phyloP scores from a whole-genome alignment of 2,888 invertebrate genomes.

The Adelphocoris suturalis region DNA sequence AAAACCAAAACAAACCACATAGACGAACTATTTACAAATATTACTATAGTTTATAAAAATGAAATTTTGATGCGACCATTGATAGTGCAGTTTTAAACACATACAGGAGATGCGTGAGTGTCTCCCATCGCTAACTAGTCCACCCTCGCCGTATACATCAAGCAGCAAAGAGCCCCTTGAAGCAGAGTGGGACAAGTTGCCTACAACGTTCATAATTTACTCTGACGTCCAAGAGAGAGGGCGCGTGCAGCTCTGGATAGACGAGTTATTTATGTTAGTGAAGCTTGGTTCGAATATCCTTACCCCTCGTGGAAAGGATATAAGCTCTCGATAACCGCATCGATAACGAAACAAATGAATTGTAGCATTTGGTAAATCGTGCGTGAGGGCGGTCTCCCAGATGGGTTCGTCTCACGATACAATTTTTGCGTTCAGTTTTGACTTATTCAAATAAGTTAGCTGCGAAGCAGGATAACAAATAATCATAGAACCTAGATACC shows the following conservation, averaged over 20 bases:
- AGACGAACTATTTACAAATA: no score
- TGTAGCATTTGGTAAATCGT: slow-evolving; percentile 60
- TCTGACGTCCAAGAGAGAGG: background rate
- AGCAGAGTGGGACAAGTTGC: slow-evolving; percentile 46
- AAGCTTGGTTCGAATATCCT: slow-evolving; percentile 19
- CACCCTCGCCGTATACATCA: background rate
- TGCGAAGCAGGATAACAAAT: no score
- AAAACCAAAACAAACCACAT: no score
- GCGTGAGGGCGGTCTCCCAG: slow-evolving; percentile 43
- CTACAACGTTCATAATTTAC: slow-evolving; percentile 55
- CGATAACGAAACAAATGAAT: slow-evolving; percentile 55
- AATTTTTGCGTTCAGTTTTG: no score
- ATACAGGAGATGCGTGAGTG: slow-evolving; percentile 40
- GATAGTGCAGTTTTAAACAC: background rate
- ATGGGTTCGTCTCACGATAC: background rate
- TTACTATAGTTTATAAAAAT: background rate
- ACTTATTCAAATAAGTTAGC: no score
- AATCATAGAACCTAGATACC: no score
- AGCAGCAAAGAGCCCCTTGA: slow-evolving; percentile 17
- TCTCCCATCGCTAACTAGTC: background rate
- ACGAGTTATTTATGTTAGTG: slow-evolving; percentile 39
- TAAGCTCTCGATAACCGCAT: slow-evolving; percentile 48
- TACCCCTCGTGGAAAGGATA: background rate
- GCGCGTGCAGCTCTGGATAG: slow-evolving; percentile 46
- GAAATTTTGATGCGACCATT: background rate